phyloP scores from a whole-genome alignment of 2,888 invertebrate species.

The Fabriciana adippe region DNA sequence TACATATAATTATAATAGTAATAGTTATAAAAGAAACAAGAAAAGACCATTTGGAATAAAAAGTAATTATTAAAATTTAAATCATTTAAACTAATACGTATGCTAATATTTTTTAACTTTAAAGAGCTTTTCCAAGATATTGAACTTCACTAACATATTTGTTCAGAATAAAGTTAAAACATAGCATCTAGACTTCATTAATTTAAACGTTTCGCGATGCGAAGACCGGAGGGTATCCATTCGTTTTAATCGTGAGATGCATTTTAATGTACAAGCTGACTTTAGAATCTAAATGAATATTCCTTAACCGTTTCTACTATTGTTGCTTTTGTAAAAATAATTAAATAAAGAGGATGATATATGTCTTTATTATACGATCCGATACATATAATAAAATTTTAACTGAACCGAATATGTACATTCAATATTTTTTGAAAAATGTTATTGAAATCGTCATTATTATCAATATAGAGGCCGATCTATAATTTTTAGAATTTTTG shows the following conservation, averaged over 20 bases:
- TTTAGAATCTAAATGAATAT: conserved; percentile 40
- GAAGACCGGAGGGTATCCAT: conserved; percentile 34
- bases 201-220: conserved; percentile 37
- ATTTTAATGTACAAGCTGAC: conserved; percentile 40
- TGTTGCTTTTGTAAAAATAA: conserved; percentile 10
- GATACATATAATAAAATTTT: too few relatives aligned
- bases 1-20: too few relatives aligned
- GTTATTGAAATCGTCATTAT: too few relatives aligned
- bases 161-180: conserved; percentile 20
- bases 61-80: too few relatives aligned
- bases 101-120: neutral
- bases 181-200: conserved; percentile 37
- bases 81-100: neutral
- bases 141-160: conserved; percentile 27
- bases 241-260: conserved; percentile 38
- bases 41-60: too few relatives aligned
- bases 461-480: too few relatives aligned
- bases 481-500: too few relatives aligned
- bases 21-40: too few relatives aligned
- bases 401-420: too few relatives aligned
- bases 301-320: conserved; percentile 28
- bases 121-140: conserved; percentile 14
- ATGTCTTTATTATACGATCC: too few relatives aligned
- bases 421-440: too few relatives aligned
- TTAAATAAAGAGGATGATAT: too few relatives aligned